A percentile compares a stretch with the other conserved stretches of the same genome.
phyloP scores from a whole-genome alignment of 2,888 invertebrate genomes.

The Torymus auratus region DNA sequence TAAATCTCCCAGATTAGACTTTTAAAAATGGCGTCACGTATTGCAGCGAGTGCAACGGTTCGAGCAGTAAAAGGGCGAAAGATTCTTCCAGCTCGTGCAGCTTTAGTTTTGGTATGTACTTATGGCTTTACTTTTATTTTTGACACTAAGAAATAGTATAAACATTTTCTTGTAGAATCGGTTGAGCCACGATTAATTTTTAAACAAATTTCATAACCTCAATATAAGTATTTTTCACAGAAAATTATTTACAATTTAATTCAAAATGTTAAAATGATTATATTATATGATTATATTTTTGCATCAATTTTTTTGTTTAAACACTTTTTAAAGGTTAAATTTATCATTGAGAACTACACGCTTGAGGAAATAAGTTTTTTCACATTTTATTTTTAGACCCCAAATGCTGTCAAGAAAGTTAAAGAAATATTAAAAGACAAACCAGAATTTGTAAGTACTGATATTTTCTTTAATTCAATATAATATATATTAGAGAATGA shows the following conservation, averaged over 20 bases:
- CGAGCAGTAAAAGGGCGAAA: conserved; percentile 89
- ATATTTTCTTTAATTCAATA: not conserved
- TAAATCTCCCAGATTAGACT: conserved; percentile 30
- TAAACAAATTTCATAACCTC: too few relatives aligned
- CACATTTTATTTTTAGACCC: conserved; percentile 81
- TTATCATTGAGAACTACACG: not conserved
- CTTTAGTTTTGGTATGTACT: conserved; percentile 83
- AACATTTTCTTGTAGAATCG: too few relatives aligned
- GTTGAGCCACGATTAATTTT: too few relatives aligned
- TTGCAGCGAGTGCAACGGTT: conserved; percentile 91
- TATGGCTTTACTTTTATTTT: not conserved
- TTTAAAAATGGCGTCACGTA: conserved; percentile 84
- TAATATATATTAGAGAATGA: too few relatives aligned
- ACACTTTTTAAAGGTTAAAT: not conserved
- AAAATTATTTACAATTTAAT: too few relatives aligned
- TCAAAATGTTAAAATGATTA: too few relatives aligned
- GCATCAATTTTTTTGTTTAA: too few relatives aligned
- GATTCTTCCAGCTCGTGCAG: conserved; percentile 89
- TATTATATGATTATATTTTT: too few relatives aligned
- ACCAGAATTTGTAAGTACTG: conserved; percentile 82
- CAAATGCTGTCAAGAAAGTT: conserved; percentile 89
- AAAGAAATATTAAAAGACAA: conserved; percentile 88
- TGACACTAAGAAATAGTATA: not conserved
- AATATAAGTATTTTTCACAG: too few relatives aligned
- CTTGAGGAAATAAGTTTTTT: conserved; percentile 32